Base-by-base conservation (phyloP, 2,113 vertebrate genomes). In the Pipa parva region DNA sequence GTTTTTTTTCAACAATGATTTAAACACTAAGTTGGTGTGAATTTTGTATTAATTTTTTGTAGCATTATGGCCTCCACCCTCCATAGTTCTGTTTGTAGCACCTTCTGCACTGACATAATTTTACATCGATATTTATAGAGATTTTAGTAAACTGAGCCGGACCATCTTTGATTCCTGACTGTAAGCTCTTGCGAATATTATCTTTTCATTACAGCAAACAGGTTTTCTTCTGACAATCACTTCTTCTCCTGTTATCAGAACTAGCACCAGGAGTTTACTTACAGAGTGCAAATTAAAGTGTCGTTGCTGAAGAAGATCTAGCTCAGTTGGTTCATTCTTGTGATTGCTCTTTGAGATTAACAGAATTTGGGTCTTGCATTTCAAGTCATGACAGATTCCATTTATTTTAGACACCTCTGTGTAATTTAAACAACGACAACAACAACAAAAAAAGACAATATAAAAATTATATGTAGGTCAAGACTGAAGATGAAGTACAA, bases 331-430 rank as follows among this genome's bases (percentile, higher is more conserved):
- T 13, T 13, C 15, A 13, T 17, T 18, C 12, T 42, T n/a, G 15
- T 15, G 1, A n/a, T 4, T 18, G 17, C 39, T 42, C 39, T 42
- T 42, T 42, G 15, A n/a, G 39, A 42, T 42, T 15, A 42, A 42
- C n/a, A 15, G 39, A 42, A 15, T 15, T 42, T 17, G 7, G 39
- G 39, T 17, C 39, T 15, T 15, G 7, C 39, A n/a, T n/a, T 42
- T 42, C 39, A 42, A 42, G 39, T 42, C 39, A 42, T 42, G 39
- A 42, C 39, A 42, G 39, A 42, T 42, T 42, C 39, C n/a, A 42
- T 42, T 42, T 42, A 42, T 42, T 42, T n/a, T 18, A 42, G 39
- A 13, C 39, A 42, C 39, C 15, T n/a, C 39, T 42, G 15, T 42
- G 39, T n/a, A 18, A 42, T 17, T 17, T 5, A 15, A 42, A 42